Evolutionary conservation across 2,888 invertebrate species (phyloP).

Genomic region (Graphium colonna): DNA sequence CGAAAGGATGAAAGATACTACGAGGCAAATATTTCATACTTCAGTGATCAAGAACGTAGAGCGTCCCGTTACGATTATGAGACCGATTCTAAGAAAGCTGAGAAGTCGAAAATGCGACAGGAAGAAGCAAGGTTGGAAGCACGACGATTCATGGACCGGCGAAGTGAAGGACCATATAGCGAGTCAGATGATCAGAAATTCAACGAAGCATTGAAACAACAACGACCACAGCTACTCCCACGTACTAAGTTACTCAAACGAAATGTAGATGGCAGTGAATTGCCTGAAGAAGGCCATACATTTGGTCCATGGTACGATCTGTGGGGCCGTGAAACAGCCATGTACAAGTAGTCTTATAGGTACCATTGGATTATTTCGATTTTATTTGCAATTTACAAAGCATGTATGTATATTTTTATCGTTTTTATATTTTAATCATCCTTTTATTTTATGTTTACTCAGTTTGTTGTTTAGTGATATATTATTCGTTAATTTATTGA

Average conservation of each 20-base stretch:
- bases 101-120: constrained; percentile 72
- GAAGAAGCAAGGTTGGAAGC: constrained; percentile 71
- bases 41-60: constrained; percentile 66
- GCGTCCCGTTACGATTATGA: constrained; percentile 71
- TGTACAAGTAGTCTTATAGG: constrained; percentile 73
- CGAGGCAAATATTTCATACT: constrained; percentile 71
- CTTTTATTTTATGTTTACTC: constrained; percentile 21
- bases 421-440: constrained; percentile 21
- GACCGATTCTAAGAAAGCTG: constrained; percentile 76
- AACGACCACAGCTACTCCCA: constrained; percentile 82
- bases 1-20: constrained; percentile 68
- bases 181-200: constrained; percentile 79
- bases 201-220: constrained; percentile 72
- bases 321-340: constrained; percentile 88
- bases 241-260: constrained; percentile 85
- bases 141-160: constrained; percentile 60
- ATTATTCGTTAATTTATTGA: constrained; percentile 19
- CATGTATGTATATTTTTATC: constrained; percentile 26
- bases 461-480: constrained; percentile 17
- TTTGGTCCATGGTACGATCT: constrained; percentile 95
- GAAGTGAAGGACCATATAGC: constrained; percentile 68
- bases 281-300: constrained; percentile 83
- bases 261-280: constrained; percentile 66
- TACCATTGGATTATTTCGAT: constrained; percentile 39
- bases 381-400: constrained; percentile 26